Percentiles rank a stretch among this genome's conserved stretches.
phyloP scores from a whole-genome alignment of 2,888 invertebrate genomes.

The Leptopilina syphax region DNA sequence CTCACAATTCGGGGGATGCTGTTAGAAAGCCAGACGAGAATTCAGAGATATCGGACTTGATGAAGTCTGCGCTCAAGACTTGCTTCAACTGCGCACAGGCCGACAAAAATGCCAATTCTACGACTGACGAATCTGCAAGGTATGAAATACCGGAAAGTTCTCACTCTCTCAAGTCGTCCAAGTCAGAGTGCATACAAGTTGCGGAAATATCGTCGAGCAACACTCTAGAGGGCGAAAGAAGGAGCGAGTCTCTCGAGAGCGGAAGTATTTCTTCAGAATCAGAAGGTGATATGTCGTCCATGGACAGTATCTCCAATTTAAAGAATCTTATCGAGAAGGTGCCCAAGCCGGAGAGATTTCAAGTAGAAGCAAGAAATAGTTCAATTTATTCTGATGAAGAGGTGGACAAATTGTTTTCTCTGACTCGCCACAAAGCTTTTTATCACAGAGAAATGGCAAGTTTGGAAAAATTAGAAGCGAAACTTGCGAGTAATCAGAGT shows the following conservation, averaged over 20 bases:
- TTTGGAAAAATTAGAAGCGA: neutral
- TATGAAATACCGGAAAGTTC: conserved; percentile 42
- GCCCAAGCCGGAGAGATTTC: neutral
- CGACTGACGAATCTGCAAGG: neutral
- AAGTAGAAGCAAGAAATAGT: neutral
- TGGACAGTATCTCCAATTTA: conserved; percentile 26
- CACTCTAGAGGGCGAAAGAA: conserved; percentile 55
- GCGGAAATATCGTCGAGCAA: conserved; percentile 71
- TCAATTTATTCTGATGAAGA: neutral
- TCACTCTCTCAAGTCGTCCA: neutral
- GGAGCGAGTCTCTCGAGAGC: conserved; percentile 1
- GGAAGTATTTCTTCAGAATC: neutral
- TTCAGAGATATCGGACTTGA: conserved; percentile 43
- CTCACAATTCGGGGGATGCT: conserved; percentile 27
- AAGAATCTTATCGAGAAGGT: conserved; percentile 12
- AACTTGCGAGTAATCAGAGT: neutral
- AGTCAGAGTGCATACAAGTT: conserved; percentile 66
- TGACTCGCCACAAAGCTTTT: conserved; percentile 25
- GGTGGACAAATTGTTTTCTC: conserved; percentile 8
- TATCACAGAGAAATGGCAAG: neutral
- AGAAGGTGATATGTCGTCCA: neutral
- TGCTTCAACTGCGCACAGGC: conserved; percentile 22
- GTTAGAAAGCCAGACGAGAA: conserved; percentile 38
- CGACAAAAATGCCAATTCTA: neutral
- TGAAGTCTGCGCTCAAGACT: neutral